These are phyloP conservation scores for Andrena minutula DNA, from an alignment of 2,888 invertebrate species.

Conservation along the genomic window DNA sequence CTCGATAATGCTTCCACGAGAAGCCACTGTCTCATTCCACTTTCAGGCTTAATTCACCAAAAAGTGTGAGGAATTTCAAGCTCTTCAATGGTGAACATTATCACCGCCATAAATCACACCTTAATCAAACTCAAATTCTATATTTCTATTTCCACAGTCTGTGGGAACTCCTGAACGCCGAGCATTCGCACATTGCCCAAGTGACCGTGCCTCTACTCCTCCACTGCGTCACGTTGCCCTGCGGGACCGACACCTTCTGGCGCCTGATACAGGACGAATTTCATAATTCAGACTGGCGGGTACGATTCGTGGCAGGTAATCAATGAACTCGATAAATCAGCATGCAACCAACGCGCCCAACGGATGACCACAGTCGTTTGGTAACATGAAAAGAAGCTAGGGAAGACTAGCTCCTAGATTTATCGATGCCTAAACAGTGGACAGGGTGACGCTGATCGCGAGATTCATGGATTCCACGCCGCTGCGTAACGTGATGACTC, in stretches of 20 bases:
- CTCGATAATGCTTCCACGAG: too few species aligned
- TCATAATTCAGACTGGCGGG: slow-evolving; percentile 94
- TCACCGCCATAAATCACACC: too few species aligned
- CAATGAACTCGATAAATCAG: too few species aligned
- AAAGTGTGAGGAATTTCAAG: slow-evolving; percentile 15
- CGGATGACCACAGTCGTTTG: too few species aligned
- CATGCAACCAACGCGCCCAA: too few species aligned
- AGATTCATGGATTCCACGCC: slow-evolving; percentile 97
- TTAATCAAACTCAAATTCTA: not conserved
- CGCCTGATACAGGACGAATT: slow-evolving; percentile 97
- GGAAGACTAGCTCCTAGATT: not conserved
- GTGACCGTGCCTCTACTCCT: slow-evolving; percentile 96
- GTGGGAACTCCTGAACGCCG: slow-evolving; percentile 96
- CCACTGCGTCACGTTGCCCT: slow-evolving; percentile 97
- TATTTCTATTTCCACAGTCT: slow-evolving; percentile 87
- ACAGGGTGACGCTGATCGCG: slow-evolving; percentile 96
- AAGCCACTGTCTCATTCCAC: not conserved
- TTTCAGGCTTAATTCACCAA: slow-evolving; percentile 17
- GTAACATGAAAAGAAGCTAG: not conserved
- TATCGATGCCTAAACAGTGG: slow-evolving; percentile 87
- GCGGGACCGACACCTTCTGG: slow-evolving; percentile 98
- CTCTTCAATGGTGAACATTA: too few species aligned
- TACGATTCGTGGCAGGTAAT: slow-evolving; percentile 94
- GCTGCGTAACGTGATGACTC: slow-evolving; percentile 91
- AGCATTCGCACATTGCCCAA: slow-evolving; percentile 97